phyloP scores from a whole-genome alignment of 2,888 invertebrate genomes.

The Drosophila fulvimacula region DNA sequence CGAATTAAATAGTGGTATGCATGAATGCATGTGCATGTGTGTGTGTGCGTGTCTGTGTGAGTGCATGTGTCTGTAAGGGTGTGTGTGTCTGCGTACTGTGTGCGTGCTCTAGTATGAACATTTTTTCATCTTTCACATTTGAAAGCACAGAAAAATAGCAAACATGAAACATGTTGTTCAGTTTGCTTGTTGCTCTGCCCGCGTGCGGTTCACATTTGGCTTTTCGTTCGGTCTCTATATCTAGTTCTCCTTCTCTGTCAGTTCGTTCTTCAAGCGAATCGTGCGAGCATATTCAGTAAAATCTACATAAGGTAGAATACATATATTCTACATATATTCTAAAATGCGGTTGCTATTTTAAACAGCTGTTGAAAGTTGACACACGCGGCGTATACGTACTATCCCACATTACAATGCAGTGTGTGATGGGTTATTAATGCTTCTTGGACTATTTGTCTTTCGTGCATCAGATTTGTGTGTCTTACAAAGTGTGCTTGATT shows the following conservation, averaged over 20 bases:
- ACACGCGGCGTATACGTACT: conserved; percentile 70
- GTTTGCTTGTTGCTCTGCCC: conserved; percentile 80
- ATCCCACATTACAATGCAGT: conserved; percentile 34
- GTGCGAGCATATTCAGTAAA: conserved; percentile 24
- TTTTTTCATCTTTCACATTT: conserved; percentile 73
- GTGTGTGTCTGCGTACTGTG: conserved; percentile 5
- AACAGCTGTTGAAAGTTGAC: conserved; percentile 71
- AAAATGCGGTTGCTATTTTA: conserved; percentile 58
- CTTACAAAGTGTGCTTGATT: conserved; percentile 48
- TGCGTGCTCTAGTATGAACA: conserved; percentile 29
- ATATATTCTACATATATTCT: conserved; percentile 30
- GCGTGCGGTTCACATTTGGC: conserved; percentile 73
- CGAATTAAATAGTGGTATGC: conserved; percentile 72
- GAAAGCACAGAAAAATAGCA: conserved; percentile 72
- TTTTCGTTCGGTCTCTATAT: conserved; percentile 8
- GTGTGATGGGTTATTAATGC: conserved; percentile 29
- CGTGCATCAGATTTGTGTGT: no score
- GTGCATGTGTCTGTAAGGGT: neutral
- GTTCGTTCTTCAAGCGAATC: conserved; percentile 14
- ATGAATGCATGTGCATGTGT: conserved; percentile 45
- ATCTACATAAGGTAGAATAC: conserved; percentile 68
- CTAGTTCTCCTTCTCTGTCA: neutral
- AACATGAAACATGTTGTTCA: conserved; percentile 77
- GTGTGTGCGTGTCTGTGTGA: conserved; percentile 14
- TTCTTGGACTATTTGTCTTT: conserved; percentile 38